Base-by-base conservation (phyloP, 2,113 vertebrate genomes). In the Myiozetetes cayanensis region DNA sequence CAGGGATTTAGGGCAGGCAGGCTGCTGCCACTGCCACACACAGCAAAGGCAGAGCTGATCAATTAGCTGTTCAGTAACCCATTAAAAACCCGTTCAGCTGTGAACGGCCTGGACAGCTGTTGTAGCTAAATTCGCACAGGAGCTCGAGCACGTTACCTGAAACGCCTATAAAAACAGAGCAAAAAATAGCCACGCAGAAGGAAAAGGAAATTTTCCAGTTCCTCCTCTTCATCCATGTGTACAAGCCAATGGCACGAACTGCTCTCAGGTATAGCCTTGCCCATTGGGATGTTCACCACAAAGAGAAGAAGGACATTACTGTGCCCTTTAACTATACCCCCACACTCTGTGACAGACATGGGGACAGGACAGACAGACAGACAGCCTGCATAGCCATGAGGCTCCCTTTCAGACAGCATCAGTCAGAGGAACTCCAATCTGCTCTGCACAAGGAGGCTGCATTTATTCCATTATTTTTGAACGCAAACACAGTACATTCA, bases 261-360 rank as follows among this genome's bases (percentile, higher is more conserved):
- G 30, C 44, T 61, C 39, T 56, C 46, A 83, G 71, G 24, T 70
- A 43, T 1, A 59, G 55, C 46, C 31, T 25, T 74, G 33, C 44
- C 46, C 39, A 0, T 0, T 14, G 24, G 46, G 62, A 66, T 52
- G 27, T 10, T 22, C 35, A n/a, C 14, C 37, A 16, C 47, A 13
- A 62, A 59, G 35, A 58, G 50, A 25, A 47, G 67, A 43, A n/a
- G 13, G n/a, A 35, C 63, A 74, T 43, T 37, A 5, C 37, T 52
- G 28, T 18, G 35, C 62, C 53, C 27, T 79, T 63, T 30, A 43
- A 41, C 37, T 41, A 12, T 30, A 63, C 5, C 27, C 24, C 9
- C 1, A 6, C 3, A 0, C 9, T 16, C n/a, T 0, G 1, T 4
- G 27, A 52, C 47, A 72, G 49, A 19, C 28, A 22, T 2, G 2